These are phyloP conservation scores for Lomographa bimaculata DNA, from an alignment of 2,888 invertebrate genomes.

Conservation along the genomic window DNA sequence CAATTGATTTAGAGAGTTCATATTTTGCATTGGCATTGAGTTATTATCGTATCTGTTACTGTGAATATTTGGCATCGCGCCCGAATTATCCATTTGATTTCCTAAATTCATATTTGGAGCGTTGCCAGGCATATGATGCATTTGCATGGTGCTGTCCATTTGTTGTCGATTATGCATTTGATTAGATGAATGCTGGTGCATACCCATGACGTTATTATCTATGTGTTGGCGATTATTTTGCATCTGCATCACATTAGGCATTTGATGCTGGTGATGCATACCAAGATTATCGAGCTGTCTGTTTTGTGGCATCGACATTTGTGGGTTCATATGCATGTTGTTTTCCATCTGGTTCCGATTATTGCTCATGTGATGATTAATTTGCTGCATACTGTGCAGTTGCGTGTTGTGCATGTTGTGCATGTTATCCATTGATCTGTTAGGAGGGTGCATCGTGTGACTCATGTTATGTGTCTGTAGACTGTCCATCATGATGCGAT, in stretches of 20 bases:
- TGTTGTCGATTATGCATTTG: slow-evolving; percentile 76
- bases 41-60: slow-evolving; percentile 69
- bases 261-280: slow-evolving; percentile 75
- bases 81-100: slow-evolving; percentile 68
- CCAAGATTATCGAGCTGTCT: slow-evolving; percentile 68
- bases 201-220: slow-evolving; percentile 67
- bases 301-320: slow-evolving; percentile 70
- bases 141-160: slow-evolving; percentile 70
- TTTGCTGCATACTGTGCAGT: slow-evolving; percentile 72
- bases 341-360: slow-evolving; percentile 64
- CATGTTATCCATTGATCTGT: slow-evolving; percentile 69
- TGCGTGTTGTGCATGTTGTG: slow-evolving; percentile 72
- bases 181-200: slow-evolving; percentile 72
- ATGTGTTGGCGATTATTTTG: slow-evolving; percentile 70
- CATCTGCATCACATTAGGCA: slow-evolving; percentile 74
- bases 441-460: slow-evolving; percentile 68
- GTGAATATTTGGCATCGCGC: slow-evolving; percentile 62
- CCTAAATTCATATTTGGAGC: slow-evolving; percentile 58
- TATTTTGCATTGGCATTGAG: slow-evolving; percentile 68
- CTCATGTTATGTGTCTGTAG: slow-evolving; percentile 70
- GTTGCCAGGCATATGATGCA: slow-evolving; percentile 73
- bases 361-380: slow-evolving; percentile 68
- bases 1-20: slow-evolving; percentile 70
- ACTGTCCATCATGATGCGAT: slow-evolving; percentile 74
- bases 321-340: slow-evolving; percentile 72